Base-by-base conservation (phyloP, 2,113 vertebrate genomes). In the Tichodroma muraria region DNA sequence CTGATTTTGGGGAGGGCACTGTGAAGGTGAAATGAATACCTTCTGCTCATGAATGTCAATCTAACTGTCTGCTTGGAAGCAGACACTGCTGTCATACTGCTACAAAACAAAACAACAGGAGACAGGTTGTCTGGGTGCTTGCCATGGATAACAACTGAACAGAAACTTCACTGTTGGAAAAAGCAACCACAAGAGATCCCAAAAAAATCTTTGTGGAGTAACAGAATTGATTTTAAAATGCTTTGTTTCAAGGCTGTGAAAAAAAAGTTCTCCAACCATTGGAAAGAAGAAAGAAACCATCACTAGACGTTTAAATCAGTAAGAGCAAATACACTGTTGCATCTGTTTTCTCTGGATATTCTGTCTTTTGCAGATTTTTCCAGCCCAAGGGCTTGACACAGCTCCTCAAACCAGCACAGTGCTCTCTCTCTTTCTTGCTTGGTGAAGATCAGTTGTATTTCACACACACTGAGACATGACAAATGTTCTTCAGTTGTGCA, bases 1-100 rank as follows among this genome's bases (percentile, higher is more conserved):
- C 75, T 93, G 94, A 66, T 95, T 95, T 92, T 27, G 75, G 66
- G 85, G 54, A 95, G 42, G 63, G 68, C 80, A 83, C 21, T 6
- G 3, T 63, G 87, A 94, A 96, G 91, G 96, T 95, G 89, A 96
- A 95, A 94, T 40, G 33, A 44, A 30, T 59, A 88, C 71, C 59
- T 92, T 70, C 71, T 82, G 78, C 70, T 91, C 64, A 80, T 59
- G 81, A 92, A 89, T 54, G 75, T 70, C 75, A 88, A 89, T 95
- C 70, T 65, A 73, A 82, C 35, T 47, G 45, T 83, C 82, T 73
- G 27, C 45, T 69, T 76, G 78, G 66, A 81, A 81, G 78, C 6
- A 1, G 27, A 61, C 45, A 64, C 24, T 71, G 90, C 86, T 81
- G 77, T 92, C 89, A 93, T 73, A 76, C 33, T 68, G 66, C 69